A percentile compares a stretch with the other conserved stretches of the same genome.
These are phyloP conservation scores for Eudyptes chrysolophus DNA, from an alignment of 2,113 vertebrate species.

Conservation along the genomic window DNA sequence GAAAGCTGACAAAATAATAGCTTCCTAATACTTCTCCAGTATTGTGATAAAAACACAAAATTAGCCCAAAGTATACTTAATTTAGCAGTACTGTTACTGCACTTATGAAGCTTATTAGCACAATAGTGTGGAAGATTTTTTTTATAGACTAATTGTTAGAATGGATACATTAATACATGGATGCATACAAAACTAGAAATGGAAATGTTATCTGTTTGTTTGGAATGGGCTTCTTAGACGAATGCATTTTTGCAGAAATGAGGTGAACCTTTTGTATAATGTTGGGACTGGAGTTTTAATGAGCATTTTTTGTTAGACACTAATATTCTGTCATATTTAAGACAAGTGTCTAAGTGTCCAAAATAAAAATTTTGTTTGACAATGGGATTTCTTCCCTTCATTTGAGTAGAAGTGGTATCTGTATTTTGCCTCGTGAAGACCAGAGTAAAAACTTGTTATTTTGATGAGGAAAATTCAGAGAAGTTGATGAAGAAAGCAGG, in stretches of 20 bases:
- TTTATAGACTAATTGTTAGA: conserved; percentile 13
- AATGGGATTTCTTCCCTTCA: background rate
- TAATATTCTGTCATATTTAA: too few relatives aligned
- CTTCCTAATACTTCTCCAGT: conserved; percentile 74
- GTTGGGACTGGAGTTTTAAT: background rate
- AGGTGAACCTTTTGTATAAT: background rate
- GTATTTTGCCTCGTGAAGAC: background rate
- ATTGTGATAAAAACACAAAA: conserved; percentile 79
- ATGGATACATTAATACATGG: background rate
- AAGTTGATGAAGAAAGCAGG: background rate
- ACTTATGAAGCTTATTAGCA: conserved; percentile 55
- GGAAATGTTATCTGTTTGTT: background rate
- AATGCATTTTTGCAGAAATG: background rate
- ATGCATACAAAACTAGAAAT: background rate
- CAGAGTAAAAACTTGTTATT: background rate
- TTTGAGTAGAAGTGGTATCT: background rate
- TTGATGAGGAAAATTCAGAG: background rate
- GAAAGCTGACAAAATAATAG: conserved; percentile 86
- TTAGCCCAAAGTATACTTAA: conserved; percentile 75
- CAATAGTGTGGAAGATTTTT: background rate
- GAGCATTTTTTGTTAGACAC: background rate
- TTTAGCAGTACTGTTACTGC: conserved; percentile 69
- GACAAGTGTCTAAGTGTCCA: background rate
- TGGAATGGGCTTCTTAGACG: background rate
- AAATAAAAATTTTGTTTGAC: background rate